These are phyloP conservation scores for Pluvialis apricaria DNA, from an alignment of 2,113 vertebrate species.

Conservation along the genomic window DNA sequence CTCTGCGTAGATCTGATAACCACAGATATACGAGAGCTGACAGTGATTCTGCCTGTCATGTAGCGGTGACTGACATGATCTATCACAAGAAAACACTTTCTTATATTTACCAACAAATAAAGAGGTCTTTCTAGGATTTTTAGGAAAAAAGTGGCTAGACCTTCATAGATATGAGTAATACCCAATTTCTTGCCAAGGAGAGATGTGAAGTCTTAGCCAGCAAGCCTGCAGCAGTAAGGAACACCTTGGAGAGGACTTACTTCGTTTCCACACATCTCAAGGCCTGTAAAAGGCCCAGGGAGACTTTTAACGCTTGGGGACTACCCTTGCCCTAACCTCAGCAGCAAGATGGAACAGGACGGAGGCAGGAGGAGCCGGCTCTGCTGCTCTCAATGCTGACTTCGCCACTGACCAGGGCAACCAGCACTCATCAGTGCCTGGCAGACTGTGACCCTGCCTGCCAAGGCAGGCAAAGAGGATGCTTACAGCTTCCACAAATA, in stretches of 20 bases:
- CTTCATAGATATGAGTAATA: neutral
- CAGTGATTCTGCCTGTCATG: neutral
- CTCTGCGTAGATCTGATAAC: neutral
- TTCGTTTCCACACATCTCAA: neutral
- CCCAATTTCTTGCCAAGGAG: neutral
- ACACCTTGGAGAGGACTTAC: neutral
- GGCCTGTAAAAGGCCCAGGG: neutral
- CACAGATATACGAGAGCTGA: neutral
- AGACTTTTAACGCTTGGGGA: neutral
- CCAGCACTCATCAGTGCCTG: neutral
- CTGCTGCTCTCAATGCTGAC: rapidly evolving
- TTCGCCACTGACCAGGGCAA: neutral
- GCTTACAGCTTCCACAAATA: neutral
- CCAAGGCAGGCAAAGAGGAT: no score
- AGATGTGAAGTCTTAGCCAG: neutral
- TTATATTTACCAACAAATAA: neutral
- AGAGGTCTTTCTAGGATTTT: neutral
- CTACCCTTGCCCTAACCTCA: neutral
- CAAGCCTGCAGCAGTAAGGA: neutral
- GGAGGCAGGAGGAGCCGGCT: neutral
- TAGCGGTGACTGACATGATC: neutral
- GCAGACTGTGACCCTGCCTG: neutral
- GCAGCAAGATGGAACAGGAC: neutral
- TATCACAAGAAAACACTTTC: neutral
- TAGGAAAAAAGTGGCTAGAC: neutral